These are phyloP conservation scores for Aythya baeri DNA, from an alignment of 2,113 vertebrate species.

Conservation along the genomic window DNA sequence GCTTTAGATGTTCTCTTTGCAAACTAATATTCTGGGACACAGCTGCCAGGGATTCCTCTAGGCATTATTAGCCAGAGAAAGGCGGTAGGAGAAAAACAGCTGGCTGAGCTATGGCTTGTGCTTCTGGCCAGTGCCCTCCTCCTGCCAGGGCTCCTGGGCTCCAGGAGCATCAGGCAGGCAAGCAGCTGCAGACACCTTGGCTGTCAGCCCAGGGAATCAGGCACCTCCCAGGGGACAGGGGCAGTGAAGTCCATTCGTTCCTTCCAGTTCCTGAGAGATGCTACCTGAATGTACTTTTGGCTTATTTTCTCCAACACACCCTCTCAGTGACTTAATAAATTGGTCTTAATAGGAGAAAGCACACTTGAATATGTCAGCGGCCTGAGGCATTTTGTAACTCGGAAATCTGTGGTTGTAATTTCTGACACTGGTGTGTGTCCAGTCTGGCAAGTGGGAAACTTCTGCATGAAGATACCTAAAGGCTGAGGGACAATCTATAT, in stretches of 20 bases:
- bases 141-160: rapidly evolving
- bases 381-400: background rate
- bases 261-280: background rate
- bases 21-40: background rate
- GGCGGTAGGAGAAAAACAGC: rapidly evolving
- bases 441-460: background rate
- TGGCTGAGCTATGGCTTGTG: background rate
- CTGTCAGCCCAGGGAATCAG: no score
- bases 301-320: background rate
- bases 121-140: background rate
- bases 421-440: background rate
- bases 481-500: background rate
- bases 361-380: background rate
- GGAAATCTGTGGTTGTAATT: background rate
- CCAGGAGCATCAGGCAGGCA: rapidly evolving
- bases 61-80: background rate
- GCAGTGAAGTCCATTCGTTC: background rate
- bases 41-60: background rate
- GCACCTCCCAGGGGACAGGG: rapidly evolving
- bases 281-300: background rate
- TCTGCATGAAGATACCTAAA: background rate
- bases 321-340: background rate
- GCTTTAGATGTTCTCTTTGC: background rate
- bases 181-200: background rate
- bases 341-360: background rate